Percentiles rank a stretch among this genome's conserved stretches.
phyloP scores from a whole-genome alignment of 2,888 invertebrate genomes.

The Agriopis aurantiaria region DNA sequence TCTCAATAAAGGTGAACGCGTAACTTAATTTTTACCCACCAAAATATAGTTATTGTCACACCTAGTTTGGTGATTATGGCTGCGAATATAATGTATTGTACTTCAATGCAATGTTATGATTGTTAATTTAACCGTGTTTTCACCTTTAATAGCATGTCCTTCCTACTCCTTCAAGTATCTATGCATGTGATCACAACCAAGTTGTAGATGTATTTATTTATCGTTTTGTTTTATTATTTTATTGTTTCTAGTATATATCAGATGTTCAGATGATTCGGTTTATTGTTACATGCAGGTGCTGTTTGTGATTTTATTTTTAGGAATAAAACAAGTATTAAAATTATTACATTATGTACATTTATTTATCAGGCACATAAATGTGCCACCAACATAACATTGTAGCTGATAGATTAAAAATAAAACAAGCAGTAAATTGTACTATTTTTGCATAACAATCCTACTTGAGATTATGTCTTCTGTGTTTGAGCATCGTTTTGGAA shows the following conservation, averaged over 20 bases:
- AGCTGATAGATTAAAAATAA: conserved; percentile 3
- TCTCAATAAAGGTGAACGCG: too few relatives aligned
- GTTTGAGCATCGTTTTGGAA: neutral
- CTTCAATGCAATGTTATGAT: too few relatives aligned
- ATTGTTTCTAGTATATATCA: neutral
- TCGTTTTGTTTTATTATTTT: conserved; percentile 11
- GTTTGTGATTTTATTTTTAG: conserved; percentile 51
- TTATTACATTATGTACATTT: conserved; percentile 15
- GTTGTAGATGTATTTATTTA: neutral
- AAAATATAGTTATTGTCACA: too few relatives aligned
- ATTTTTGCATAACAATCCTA: conserved; percentile 3
- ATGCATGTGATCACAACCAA: neutral
- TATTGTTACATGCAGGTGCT: conserved; percentile 21
- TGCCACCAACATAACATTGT: neutral
- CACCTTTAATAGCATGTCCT: neutral
- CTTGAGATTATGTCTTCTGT: neutral
- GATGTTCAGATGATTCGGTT: conserved; percentile 1
- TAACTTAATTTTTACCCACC: too few relatives aligned
- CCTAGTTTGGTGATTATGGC: too few relatives aligned
- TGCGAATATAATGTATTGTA: too few relatives aligned
- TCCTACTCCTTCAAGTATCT: neutral
- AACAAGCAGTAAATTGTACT: conserved; percentile 13
- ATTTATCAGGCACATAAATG: conserved; percentile 13
- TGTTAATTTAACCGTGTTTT: too few relatives aligned
- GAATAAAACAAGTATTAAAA: conserved; percentile 11